A percentile compares a stretch with the other conserved stretches of the same genome.
Evolutionary conservation across 2,888 invertebrate species (phyloP).

Genomic region (Leucoptera coffeella): DNA sequence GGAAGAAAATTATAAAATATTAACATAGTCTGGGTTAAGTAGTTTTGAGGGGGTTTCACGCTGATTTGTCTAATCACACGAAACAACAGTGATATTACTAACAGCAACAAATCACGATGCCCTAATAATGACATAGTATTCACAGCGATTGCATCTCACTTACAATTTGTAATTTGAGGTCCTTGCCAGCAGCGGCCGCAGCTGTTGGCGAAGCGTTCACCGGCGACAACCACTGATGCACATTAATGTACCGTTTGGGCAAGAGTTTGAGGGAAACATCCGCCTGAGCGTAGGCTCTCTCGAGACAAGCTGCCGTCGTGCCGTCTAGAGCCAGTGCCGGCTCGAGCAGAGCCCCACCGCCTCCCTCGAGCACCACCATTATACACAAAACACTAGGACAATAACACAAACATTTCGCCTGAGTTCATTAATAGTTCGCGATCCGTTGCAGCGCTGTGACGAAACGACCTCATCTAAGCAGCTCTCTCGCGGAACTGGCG

Average conservation of each 20-base stretch:
- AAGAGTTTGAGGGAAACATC: slow-evolving; percentile 83
- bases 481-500: no score
- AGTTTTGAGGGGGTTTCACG: no score
- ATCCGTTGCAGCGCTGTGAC: slow-evolving; percentile 19
- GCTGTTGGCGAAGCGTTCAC: slow-evolving; percentile 52
- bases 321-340: slow-evolving; percentile 68
- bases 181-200: slow-evolving; percentile 60
- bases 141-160: no score
- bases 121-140: no score
- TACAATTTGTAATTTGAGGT: slow-evolving; percentile 75
- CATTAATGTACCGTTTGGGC: slow-evolving; percentile 84
- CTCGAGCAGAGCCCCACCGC: slow-evolving; percentile 43
- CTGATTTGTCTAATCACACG: no score
- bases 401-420: slow-evolving; percentile 16
- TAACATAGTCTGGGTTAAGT: no score
- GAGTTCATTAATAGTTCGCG: slow-evolving; percentile 18
- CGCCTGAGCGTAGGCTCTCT: slow-evolving; percentile 74
- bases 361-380: slow-evolving; percentile 50
- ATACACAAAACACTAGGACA: slow-evolving; percentile 10
- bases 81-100: no score
- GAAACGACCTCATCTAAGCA: no score
- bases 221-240: slow-evolving; percentile 87
- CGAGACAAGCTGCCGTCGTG: slow-evolving; percentile 62
- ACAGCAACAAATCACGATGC: no score
- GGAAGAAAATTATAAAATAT: no score